These are phyloP conservation scores for Exaiptasia diaphana DNA, from an alignment of 64 coral and sea anemone genomes.

Conservation along the genomic window DNA sequence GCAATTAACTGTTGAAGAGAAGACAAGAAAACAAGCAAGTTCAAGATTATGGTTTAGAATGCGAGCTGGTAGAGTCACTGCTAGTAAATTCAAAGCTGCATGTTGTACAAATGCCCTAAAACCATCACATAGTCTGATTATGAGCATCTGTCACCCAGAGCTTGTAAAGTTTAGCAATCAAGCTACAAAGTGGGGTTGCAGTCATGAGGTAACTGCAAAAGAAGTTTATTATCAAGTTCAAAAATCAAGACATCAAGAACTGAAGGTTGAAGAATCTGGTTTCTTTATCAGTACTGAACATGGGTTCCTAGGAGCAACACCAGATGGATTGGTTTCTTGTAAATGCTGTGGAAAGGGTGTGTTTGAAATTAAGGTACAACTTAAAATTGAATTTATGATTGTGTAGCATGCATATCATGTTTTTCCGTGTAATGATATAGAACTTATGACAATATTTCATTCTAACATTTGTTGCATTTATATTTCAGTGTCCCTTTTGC, in stretches of 20 bases:
- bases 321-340: constrained; percentile 56
- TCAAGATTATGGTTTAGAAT: constrained; percentile 51
- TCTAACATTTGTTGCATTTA: too few species aligned
- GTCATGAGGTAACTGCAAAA: constrained; percentile 17
- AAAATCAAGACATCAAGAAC: constrained; percentile 27
- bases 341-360: constrained; percentile 57
- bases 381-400: too few species aligned
- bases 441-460: too few species aligned
- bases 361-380: constrained; percentile 51
- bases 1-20: constrained; percentile 21
- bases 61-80: constrained; percentile 49
- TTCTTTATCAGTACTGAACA: constrained; percentile 43
- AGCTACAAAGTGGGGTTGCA: constrained; percentile 44
- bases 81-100: constrained; percentile 24
- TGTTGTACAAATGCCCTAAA: constrained; percentile 29
- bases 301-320: constrained; percentile 41
- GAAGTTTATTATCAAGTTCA: constrained; percentile 35
- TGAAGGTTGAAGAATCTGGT: constrained; percentile 27
- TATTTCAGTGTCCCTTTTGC: too few species aligned
- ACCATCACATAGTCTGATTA: constrained; percentile 5
- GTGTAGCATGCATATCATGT: too few species aligned
- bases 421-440: too few species aligned
- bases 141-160: constrained; percentile 34
- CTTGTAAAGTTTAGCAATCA: constrained; percentile 6
- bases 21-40: constrained; percentile 21